A percentile compares a stretch with the other conserved stretches of the same genome.
phyloP scores from a whole-genome alignment of 2,113 vertebrate genomes.

The Grus americana region DNA sequence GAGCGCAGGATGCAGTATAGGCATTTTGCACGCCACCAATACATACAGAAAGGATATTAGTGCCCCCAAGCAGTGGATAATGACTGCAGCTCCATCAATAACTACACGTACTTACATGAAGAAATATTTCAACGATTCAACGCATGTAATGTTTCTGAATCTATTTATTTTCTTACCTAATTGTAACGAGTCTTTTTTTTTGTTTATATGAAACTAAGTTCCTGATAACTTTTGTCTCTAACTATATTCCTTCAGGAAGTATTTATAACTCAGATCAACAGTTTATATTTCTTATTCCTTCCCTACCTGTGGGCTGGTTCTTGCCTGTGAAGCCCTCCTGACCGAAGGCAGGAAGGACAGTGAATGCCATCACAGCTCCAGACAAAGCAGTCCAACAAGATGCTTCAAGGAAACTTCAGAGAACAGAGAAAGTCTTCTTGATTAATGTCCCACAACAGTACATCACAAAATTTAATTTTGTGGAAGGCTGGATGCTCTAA shows the following conservation, averaged over 20 bases:
- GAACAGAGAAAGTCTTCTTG: background rate
- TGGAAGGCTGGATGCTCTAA: background rate
- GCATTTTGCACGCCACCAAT: background rate
- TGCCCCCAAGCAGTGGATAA: background rate
- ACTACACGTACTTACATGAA: background rate
- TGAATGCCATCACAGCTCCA: background rate
- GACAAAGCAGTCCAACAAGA: background rate
- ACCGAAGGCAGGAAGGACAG: background rate
- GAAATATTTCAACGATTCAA: background rate
- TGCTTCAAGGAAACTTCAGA: background rate
- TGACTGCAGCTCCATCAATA: background rate
- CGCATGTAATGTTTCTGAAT: background rate
- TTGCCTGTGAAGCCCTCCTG: background rate
- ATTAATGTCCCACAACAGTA: background rate
- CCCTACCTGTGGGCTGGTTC: background rate
- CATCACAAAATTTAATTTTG: background rate
- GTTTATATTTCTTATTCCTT: background rate
- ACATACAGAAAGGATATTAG: too few relatives aligned
- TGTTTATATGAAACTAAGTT: background rate
- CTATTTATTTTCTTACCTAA: background rate
- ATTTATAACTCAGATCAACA: background rate
- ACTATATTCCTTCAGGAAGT: background rate
- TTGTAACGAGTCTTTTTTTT: background rate
- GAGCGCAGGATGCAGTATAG: background rate
- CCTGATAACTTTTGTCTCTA: background rate